Evolutionary conservation across 2,797 vertebrate species (phyloP).

Genomic region (Thripadectes ignobilis): DNA sequence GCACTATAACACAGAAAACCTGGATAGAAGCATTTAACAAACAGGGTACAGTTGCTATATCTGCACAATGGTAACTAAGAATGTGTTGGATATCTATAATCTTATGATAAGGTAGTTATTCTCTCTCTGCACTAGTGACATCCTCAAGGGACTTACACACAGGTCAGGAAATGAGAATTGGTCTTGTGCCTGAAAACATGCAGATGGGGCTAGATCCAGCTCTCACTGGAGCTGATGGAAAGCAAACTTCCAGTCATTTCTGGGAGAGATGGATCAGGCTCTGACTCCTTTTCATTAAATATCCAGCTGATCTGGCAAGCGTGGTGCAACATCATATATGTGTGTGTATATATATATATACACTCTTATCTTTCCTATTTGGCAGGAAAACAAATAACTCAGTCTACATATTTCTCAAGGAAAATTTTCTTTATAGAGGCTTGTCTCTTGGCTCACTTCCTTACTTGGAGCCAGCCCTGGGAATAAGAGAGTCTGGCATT

Average conservation of each 20-base stretch:
- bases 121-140: neutral
- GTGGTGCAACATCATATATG: neutral
- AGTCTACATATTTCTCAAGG: conserved; percentile 23
- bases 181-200: conserved; percentile 28
- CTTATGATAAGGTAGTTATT: neutral
- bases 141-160: neutral
- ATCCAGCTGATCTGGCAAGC: conserved; percentile 44
- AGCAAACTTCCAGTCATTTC: neutral
- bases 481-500: neutral
- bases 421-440: neutral
- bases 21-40: neutral
- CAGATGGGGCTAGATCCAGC: neutral
- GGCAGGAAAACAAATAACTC: neutral
- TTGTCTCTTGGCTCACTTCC: neutral
- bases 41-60: neutral
- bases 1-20: neutral
- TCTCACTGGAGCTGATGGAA: conserved; percentile 14
- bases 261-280: neutral
- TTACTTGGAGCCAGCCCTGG: neutral
- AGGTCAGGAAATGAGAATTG: conserved; percentile 57
- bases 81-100: neutral
- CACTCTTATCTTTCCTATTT: conserved; percentile 36
- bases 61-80: neutral
- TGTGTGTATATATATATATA: too few relatives aligned
- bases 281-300: conserved; percentile 17